Percentiles rank a stretch among this genome's conserved stretches.
phyloP scores from a whole-genome alignment of 2,113 vertebrate genomes.

The Tautogolabrus adspersus region DNA sequence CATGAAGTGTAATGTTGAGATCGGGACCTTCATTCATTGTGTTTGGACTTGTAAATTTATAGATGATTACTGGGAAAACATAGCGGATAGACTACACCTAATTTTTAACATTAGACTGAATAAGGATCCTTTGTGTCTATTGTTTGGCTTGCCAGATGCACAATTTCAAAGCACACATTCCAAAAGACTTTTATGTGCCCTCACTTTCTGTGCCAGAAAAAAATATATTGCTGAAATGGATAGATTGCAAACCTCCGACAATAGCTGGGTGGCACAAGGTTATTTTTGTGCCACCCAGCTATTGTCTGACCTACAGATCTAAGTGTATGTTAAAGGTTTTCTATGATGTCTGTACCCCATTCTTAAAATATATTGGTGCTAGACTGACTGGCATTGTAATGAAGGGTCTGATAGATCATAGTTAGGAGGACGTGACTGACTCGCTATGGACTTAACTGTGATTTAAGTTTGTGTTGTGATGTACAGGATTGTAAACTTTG shows the following conservation, averaged over 20 bases:
- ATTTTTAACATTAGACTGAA: neutral
- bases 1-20: too few species aligned
- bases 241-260: neutral
- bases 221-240: neutral
- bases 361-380: too few species aligned
- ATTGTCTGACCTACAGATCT: neutral
- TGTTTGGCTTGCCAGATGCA: neutral
- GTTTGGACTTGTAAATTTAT: too few species aligned
- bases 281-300: neutral
- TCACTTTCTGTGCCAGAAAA: neutral
- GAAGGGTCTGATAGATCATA: too few species aligned
- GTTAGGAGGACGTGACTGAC: too few species aligned
- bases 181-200: neutral
- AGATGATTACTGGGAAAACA: neutral
- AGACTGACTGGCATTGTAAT: too few species aligned
- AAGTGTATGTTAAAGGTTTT: neutral
- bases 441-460: too few species aligned
- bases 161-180: neutral
- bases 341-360: neutral
- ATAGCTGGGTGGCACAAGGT: neutral
- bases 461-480: too few species aligned
- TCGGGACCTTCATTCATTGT: too few species aligned
- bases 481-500: too few species aligned
- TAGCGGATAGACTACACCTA: neutral
- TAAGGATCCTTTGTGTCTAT: neutral